Base-by-base conservation (phyloP, 2,888 invertebrate species). In the Oscheius sp. region DNA sequence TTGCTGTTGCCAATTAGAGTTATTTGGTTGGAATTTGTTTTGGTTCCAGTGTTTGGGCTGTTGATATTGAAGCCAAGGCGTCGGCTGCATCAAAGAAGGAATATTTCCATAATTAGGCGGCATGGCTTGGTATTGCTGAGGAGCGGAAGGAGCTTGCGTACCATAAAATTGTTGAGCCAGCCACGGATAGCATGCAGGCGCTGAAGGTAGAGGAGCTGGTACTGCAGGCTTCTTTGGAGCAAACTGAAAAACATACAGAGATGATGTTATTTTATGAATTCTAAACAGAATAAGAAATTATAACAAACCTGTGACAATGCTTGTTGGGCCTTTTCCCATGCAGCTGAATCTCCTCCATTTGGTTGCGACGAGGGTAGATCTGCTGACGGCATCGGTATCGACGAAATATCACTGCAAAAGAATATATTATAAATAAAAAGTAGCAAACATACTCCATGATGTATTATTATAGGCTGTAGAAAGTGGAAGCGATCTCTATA, bases 311-410 rank as follows among this genome's bases (percentile, higher is more conserved):
- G 73, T 12, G 70, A 49, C 13, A 81, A 55, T 23, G 53, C 80
- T 73, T 75, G 73, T 58, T 46, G 52, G 6, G 80, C 80, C 58
- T 68, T 80, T 64, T 75, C 75, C 80, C 80, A 80, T 13, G 80
- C 78, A 9, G 13, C 49, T 21, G 56, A 23, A 29, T 45, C 59
- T 16, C 46, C 70, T 29, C 43, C 2, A 52, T 6, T 55, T 9
- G 69, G 23, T 18, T 16, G 49, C 13, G 41, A 7, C 35, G 68
- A 18, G 1, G 56, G 55, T n/a, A 16, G 23, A 23, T 21, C 41
- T 21, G 27, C 9, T 16, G 35, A 12, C 13, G 70, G 70, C 58
- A 70, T 59, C 7, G 70, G 70, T 21, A 70, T 70, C 7, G 70
- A 70, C 29, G 46, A 58, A 18, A 70, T 16, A 58, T 70, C 70